Base-by-base conservation (phyloP, 2,797 vertebrate species). In the Cephalopachus bancanus region DNA sequence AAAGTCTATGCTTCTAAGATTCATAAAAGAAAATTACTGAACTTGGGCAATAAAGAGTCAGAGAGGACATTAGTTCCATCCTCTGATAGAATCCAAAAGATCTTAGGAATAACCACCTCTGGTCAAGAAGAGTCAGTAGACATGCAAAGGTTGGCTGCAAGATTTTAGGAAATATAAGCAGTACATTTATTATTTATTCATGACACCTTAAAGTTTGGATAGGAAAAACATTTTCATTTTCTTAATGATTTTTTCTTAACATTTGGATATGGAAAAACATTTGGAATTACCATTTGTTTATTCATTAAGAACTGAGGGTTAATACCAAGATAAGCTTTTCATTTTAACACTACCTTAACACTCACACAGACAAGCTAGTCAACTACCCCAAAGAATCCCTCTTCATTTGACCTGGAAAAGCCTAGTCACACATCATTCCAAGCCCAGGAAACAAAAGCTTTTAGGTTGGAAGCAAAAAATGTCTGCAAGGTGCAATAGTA, bases 91-190 rank as follows among this genome's bases (percentile, higher is more conserved):
- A 59, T 89, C 49, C 86, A 59, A 92, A 89, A 17, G 33, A 79
- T 88, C 51, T 95, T 81, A 60, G 65, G 17, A 83, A 72, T 89
- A 88, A 86, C 74, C 44, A 85, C n/a, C 30, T 86, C 74, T 95
- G 71, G 57, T 80, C 69, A 96, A 85, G 71, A 93, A 75, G 37
- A 79, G 71, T 95, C 75, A 93, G 83, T 59, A 93, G 64, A 96
- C 88, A 76, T 59, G 71, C 20, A 80, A 93, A 44, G 44, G 72
- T 33, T 69, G 44, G 89, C 81, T 89, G 10, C 49, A 60, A 10
- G 1, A 33, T 62, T 95, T 94, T 65, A 62, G 44, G 83, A 92
- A 86, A 89, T 44, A 91, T 0, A 92, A 5, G 49, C 83, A 91
- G 72, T 59, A 49, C 19, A 64, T 81, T 71, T 85, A 88, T 75